A percentile compares a stretch with the other conserved stretches of the same genome.
phyloP scores from a whole-genome alignment of 2,888 invertebrate species.

The Papilio gigon region DNA sequence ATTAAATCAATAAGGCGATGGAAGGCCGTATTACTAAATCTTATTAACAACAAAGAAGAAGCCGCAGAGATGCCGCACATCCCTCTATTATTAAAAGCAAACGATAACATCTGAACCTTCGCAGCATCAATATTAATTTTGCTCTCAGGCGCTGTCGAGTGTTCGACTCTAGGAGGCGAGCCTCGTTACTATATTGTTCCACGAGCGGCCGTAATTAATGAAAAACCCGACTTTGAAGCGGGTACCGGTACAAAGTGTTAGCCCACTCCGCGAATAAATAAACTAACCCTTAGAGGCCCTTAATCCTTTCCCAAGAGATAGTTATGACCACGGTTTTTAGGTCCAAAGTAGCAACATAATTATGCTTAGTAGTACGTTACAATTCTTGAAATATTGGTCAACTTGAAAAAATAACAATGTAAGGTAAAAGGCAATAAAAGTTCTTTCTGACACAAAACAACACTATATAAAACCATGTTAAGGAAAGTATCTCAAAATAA shows the following conservation, averaged over 20 bases:
- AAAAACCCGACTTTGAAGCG: slow-evolving; percentile 50
- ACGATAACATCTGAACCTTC: slow-evolving; percentile 56
- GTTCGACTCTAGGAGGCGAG: slow-evolving; percentile 50
- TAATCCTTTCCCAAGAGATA: slow-evolving; percentile 2
- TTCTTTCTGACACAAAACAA: too few species aligned
- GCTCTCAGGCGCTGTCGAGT: slow-evolving; percentile 55
- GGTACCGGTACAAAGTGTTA: slow-evolving; percentile 41
- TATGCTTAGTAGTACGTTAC: too few species aligned
- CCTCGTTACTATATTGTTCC: slow-evolving; percentile 57
- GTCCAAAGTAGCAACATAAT: too few species aligned
- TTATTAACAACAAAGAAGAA: slow-evolving; percentile 47
- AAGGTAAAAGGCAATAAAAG: too few species aligned
- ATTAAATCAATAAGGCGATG: slow-evolving; percentile 31
- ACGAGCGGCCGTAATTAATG: slow-evolving; percentile 59
- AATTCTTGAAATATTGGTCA: too few species aligned
- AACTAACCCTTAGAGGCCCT: slow-evolving; percentile 13
- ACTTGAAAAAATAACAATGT: too few species aligned
- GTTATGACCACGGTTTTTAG: neutral
- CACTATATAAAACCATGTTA: neutral
- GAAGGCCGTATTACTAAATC: slow-evolving; percentile 45
- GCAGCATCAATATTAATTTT: slow-evolving; percentile 68
- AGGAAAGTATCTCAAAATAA: neutral
- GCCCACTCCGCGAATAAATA: slow-evolving; percentile 11
- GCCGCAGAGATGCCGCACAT: slow-evolving; percentile 44
- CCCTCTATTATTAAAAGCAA: slow-evolving; percentile 57